Base-by-base conservation (phyloP, 2,888 invertebrate genomes). In the Cetonia aurata region DNA sequence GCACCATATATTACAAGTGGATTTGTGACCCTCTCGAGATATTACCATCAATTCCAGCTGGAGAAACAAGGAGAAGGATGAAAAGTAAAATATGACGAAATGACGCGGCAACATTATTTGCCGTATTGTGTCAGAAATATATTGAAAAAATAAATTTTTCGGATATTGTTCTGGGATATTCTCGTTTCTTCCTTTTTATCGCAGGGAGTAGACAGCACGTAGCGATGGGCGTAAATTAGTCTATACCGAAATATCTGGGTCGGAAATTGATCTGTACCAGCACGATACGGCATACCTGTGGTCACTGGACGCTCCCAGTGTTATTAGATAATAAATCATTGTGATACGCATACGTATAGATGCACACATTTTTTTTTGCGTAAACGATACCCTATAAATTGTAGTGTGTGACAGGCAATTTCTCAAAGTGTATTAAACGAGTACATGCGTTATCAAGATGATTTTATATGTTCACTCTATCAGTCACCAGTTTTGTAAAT, bases 261-360 rank as follows among this genome's bases (percentile, higher is more conserved):
- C n/a, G 10, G 31, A 65, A 65, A 65, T 65, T 50, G 62, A 65
- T 65, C 15, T 33, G 15, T 41, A 50, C n/a, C 37, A 33, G 19
- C 62, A 19, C 50, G 52, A 8, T 65, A 37, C 50, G 37, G 42
- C 33, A 13, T 65, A 65, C 62, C 62, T 65, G 62, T 41, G 62
- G 62, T 37, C 50, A 65, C 37, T 1, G 19, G 50, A 33, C 12
- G 15, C 37, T 50, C 50, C 50, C 19, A 50, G 50, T 33, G 62
- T 65, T 65, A 65, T 65, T 65, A 65, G 62, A 65, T 65, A 65
- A 65, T 65, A 65, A 65, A 65, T 65, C 62, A 65, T 17, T 50
- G 62, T 17, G 48, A 65, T 19, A 33, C 52, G 37, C 37, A 10
- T 37, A 37, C 37, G 10, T 65, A 65, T 33, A 19, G 62, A 41